phyloP scores from a whole-genome alignment of 2,797 vertebrate genomes.

The Trachurus trachurus region DNA sequence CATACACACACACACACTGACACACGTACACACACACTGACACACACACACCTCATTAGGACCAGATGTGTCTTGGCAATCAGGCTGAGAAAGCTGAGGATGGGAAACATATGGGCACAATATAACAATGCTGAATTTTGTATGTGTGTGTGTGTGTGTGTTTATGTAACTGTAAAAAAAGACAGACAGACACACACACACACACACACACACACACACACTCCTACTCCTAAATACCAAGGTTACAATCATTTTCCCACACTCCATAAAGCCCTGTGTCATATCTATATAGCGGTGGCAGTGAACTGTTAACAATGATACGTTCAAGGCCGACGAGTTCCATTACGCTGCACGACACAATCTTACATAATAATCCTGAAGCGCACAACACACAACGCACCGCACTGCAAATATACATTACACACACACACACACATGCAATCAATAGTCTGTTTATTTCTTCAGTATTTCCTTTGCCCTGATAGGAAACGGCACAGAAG shows the following conservation, averaged over 20 bases:
- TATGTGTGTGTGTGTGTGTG: conserved; percentile 46
- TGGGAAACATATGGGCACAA: conserved; percentile 82
- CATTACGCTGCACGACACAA: not conserved
- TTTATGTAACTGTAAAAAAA: conserved; percentile 66
- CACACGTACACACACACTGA: conserved; percentile 32
- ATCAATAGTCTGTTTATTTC: not conserved
- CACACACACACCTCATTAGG: conserved; percentile 73
- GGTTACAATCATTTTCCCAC: conserved; percentile 76
- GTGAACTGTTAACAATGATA: conserved; percentile 30
- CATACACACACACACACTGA: conserved; percentile 44
- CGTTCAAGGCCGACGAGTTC: conserved; percentile 11
- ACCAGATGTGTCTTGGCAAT: conserved; percentile 84
- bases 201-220: no score
- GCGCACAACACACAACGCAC: no score
- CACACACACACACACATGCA: not conserved
- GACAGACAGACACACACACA: conserved; percentile 36
- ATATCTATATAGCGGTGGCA: conserved; percentile 44
- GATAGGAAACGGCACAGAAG: conserved; percentile 25
- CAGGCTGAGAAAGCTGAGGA: conserved; percentile 77
- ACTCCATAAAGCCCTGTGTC: conserved; percentile 46
- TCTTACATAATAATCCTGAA: not conserved
- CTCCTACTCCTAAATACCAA: conserved; percentile 61
- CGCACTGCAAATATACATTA: no score
- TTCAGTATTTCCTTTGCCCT: conserved; percentile 27
- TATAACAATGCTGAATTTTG: conserved; percentile 73